phyloP scores from a whole-genome alignment of 2,797 vertebrate species.

The Malacoctenus gilli region DNA sequence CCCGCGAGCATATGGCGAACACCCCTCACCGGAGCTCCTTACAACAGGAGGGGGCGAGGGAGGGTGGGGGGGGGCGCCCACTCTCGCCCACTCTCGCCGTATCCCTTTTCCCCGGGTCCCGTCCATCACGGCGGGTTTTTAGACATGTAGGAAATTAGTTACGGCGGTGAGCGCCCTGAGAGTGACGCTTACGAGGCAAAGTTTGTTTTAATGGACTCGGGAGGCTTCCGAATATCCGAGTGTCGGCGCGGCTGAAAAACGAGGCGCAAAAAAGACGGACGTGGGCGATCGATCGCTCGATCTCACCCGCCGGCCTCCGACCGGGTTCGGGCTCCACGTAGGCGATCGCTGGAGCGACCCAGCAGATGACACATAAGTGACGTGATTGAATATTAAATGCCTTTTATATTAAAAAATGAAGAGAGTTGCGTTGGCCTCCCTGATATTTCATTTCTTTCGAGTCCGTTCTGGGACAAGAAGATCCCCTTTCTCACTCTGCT shows the following conservation, averaged over 20 bases:
- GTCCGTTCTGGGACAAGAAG: conserved; percentile 41
- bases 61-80: too few relatives aligned
- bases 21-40: conserved; percentile 88
- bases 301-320: conserved; percentile 30
- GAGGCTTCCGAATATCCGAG: conserved; percentile 34
- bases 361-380: conserved; percentile 32
- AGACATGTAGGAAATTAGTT: conserved; percentile 85
- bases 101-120: conserved; percentile 62
- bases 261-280: conserved; percentile 36
- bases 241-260: conserved; percentile 37
- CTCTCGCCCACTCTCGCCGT: conserved; percentile 69
- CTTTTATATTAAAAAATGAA: conserved; percentile 27
- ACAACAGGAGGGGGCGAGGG: conserved; percentile 90
- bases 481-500: conserved; percentile 62
- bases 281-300: conserved; percentile 42
- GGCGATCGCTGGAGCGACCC: conserved; percentile 27
- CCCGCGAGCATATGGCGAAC: conserved; percentile 93
- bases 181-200: conserved; percentile 74
- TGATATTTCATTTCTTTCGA: conserved; percentile 38
- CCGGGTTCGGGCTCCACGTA: conserved; percentile 11
- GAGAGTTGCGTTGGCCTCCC: conserved; percentile 21
- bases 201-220: conserved; percentile 42
- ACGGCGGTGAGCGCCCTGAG: conserved; percentile 65
- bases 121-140: conserved; percentile 71
- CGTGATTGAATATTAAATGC: conserved; percentile 38